Base-by-base conservation (phyloP, 2,888 invertebrate species). In the Automeris io region DNA sequence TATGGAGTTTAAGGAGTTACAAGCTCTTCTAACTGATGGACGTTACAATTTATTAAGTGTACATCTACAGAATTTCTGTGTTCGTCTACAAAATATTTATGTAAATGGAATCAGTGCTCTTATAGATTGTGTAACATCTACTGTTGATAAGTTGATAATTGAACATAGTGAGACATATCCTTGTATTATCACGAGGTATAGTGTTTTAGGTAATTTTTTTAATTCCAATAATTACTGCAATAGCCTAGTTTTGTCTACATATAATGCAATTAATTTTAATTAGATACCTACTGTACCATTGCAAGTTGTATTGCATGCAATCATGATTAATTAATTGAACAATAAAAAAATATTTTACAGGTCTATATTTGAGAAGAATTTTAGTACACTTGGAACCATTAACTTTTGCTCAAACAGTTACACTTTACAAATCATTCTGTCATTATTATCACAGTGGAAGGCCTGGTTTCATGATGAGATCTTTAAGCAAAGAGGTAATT, bases 281-380 rank as follows among this genome's bases (percentile, higher is more conserved):
- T n/a, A n/a, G n/a, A n/a, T n/a, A n/a, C n/a, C n/a, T n/a, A n/a
- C n/a, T n/a, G n/a, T n/a, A n/a, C n/a, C n/a, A n/a, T n/a, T n/a
- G n/a, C n/a, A n/a, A n/a, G n/a, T n/a, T n/a, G n/a, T n/a, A n/a
- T n/a, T n/a, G n/a, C n/a, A 5, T 25, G 7, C 8, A 13, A 5
- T 21, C 11, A 19, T 12, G 18, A 11, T n/a, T n/a, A 4, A 13
- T 13, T 1, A 31, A 22, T 22, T 26, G 3, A 22, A 18, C 12
- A 13, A 8, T 11, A 16, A 22, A 16, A 16, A 5, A 13, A 18
- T 16, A 64, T 45, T 62, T 89, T 79, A 58, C 87, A 88, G 96
- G 96, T 19, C 87, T 95, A 48, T 97, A 94, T 72, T 88, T 97
- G 45, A 88, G 96, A 45, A 88, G 96, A 60, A 92, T 96, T 66